Evolutionary conservation across 2,113 vertebrate genomes (phyloP).

Genomic region (Menura novaehollandiae): DNA sequence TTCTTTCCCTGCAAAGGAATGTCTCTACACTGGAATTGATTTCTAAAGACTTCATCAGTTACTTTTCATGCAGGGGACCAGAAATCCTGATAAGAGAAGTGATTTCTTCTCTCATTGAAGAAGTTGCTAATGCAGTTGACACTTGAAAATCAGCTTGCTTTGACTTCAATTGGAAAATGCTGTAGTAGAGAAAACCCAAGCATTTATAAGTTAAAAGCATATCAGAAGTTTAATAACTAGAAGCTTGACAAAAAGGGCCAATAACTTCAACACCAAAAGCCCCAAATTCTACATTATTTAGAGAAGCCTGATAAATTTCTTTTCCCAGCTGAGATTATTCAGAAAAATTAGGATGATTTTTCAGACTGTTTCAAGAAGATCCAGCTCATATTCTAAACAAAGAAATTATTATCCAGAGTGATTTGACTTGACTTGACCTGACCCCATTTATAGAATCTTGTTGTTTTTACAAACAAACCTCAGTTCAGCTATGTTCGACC

Average conservation of each 20-base stretch:
- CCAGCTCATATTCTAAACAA: not conserved
- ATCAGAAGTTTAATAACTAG: not conserved
- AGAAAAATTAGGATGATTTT: not conserved
- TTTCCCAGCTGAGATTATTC: not conserved
- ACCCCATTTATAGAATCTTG: not conserved
- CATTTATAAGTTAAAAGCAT: not conserved
- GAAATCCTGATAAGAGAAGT: not conserved
- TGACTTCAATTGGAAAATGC: not conserved
- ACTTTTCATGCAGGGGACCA: not conserved
- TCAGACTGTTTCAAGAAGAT: not conserved
- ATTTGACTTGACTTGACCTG: not conserved
- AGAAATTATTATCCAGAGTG: not conserved
- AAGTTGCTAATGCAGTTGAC: conserved; percentile 41
- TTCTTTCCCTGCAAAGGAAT: not conserved
- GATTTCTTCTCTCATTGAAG: conserved; percentile 40
- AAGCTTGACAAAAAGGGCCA: not conserved
- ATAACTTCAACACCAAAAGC: not conserved
- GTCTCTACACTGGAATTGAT: not conserved
- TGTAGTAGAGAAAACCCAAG: not conserved
- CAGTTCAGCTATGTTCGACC: not conserved
- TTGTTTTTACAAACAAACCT: not conserved
- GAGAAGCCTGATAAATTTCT: not conserved
- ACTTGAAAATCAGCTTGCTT: conserved; percentile 59
- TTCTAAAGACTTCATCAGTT: not conserved
- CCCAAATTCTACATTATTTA: not conserved